Evolutionary conservation across 1,140 invertebrate species (phyloP), one percentile per base, ranked within the genome.

Genomic region (Aplysia californica): DNA sequence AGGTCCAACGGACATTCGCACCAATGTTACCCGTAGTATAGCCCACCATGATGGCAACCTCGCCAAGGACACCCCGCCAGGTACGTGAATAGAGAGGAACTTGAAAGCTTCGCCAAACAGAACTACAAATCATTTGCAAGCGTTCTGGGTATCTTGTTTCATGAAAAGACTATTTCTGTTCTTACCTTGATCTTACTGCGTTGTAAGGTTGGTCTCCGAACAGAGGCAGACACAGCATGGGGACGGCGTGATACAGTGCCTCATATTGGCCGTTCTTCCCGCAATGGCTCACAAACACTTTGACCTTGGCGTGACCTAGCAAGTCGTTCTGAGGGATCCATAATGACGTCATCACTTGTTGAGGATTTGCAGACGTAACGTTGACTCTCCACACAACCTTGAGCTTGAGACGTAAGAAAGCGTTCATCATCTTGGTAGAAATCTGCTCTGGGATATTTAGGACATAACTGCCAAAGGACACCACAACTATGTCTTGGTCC

Each of bases 231-330:
- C 92, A 92, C 5, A 96, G 88, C 50, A 94, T 91, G 0, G 95
- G 94, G 4, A 95, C 93, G 6, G 92, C 94, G 80, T 92, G 94
- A 80, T 94, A 92, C 64, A 94, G 91, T 6, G 94, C 92, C 87
- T 96, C 95, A 50, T 93, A 93, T 0, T 92, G 93, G 23, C 95
- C 93, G 83, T 94, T 91, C 39, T 94, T 91, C 0, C 94, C 95
- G 29, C 92, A 93, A 80, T 96, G 95, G 0, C 93, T 93, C 75
- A 95, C 91, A 76, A 95, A 95, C 0, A 91, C 92, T 41, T 92
- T 77, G n/a, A 80, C 82, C 23, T 85, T 83, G 6, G 79, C 77
- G 72, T 86, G 83, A 92, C 92, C 94, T 41, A 96, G 90, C 36
- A 96, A 91, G 85, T 96, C 94, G 84, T 95, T 94, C 33, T 72